Evolutionary conservation across 2,888 invertebrate species (phyloP).

Genomic region (Formica aserva): DNA sequence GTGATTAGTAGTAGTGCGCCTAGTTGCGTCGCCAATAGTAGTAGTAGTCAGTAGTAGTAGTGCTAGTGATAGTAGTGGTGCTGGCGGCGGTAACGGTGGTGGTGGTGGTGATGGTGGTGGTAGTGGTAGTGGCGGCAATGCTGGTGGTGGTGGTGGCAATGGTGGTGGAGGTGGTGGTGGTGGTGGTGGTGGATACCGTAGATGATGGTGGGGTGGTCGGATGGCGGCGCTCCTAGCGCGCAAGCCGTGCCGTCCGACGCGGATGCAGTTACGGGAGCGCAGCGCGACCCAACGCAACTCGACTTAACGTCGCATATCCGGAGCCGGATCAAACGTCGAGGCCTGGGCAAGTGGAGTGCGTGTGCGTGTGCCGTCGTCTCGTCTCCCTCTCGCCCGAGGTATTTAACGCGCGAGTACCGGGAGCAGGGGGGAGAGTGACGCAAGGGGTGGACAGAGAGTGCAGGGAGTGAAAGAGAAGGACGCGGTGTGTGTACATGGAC

Average conservation of each 20-base stretch:
- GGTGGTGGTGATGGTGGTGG: conserved; percentile 8
- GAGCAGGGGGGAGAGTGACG: conserved; percentile 53
- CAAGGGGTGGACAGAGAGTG: conserved; percentile 51
- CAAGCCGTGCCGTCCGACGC: conserved; percentile 84
- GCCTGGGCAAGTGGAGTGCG: conserved; percentile 74
- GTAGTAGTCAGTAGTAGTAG: conserved; percentile 43
- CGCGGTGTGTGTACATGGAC: conserved; percentile 43
- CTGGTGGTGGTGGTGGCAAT: conserved; percentile 48
- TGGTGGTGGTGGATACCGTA: conserved; percentile 46
- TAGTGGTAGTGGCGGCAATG: conserved; percentile 14
- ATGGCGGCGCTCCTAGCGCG: conserved; percentile 85
- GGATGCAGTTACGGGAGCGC: conserved; percentile 86
- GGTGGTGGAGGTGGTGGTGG: conserved; percentile 5
- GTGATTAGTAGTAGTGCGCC: conserved; percentile 45
- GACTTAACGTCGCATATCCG: conserved; percentile 80
- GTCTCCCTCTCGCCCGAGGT: conserved; percentile 53
- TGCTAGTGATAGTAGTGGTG: conserved; percentile 41
- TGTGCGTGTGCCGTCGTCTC: conserved; percentile 72
- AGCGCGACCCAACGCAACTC: conserved; percentile 85
- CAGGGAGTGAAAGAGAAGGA: conserved; percentile 61
- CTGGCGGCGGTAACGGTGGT: neutral
- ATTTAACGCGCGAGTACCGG: conserved; percentile 52
- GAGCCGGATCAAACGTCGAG: conserved; percentile 79
- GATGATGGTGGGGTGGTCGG: conserved; percentile 79
- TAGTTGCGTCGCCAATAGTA: conserved; percentile 57